Evolutionary conservation across 2,888 invertebrate genomes (phyloP), one percentile per base, ranked within the genome.

Genomic region (Drosophila mercatorum): DNA sequence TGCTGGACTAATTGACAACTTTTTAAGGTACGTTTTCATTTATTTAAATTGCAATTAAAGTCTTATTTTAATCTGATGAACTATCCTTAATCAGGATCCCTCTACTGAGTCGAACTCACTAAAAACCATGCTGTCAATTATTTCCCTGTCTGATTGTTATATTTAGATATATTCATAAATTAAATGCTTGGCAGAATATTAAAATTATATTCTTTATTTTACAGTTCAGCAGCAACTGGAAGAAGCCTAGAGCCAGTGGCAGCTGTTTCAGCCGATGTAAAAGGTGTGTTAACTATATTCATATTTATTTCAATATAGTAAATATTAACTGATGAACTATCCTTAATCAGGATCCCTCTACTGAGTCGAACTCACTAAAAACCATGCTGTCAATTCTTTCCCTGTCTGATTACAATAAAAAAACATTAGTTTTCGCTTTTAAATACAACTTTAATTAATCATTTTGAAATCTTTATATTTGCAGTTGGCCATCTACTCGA

Each of bases 91-190:
- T 85, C 83, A 88, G 86, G 86, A 75, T 87, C 86, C 86, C 86
- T 87, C 84, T 87, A 64, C 88, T 88, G 87, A 87, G 83, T 79
- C 70, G 86, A 87, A 87, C 84, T 84, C 80, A 73, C 63, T 52
- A 75, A 77, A 77, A 87, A 87, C 81, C 88, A 52, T 87, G 86
- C 81, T 68, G 80, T 81, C 69, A 75, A 72, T 72, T 72, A 7
- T 81, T 72, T 81, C 83, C 78, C 78, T 58, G 83, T 14, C 59
- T 59, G 59, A 59, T 40, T 34, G 7, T 7, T 7, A 34, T 34
- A 34, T 10, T 10, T 34, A 34, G 34, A 8, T 34, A 5, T 34
- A 34, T 34, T 34, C 34, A 34, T 10, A 34, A 10, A 34, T 22
- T 22, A 22, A 22, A 22, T 22, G 22, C 22, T 22, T 22, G 22